A percentile compares a stretch with the other conserved stretches of the same genome.
phyloP scores from a whole-genome alignment of 2,888 invertebrate genomes.

The Cremastobaeus sp. region DNA sequence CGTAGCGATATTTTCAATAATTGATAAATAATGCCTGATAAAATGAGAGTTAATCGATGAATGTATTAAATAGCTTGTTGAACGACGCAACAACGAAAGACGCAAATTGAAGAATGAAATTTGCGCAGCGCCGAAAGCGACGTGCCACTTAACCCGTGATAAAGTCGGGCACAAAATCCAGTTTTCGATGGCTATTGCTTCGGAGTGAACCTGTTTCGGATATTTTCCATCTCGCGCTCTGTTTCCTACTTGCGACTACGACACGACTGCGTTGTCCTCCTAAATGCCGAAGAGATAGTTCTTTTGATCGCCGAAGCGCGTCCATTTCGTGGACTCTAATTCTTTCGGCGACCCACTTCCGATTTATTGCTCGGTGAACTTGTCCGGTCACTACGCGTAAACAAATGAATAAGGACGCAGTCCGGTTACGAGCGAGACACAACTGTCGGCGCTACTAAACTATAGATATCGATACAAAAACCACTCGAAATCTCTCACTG shows the following conservation, averaged over 20 bases:
- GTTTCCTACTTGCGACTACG: conserved; percentile 64
- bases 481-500: conserved; percentile 24
- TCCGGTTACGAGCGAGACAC: conserved; percentile 8
- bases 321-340: conserved; percentile 65
- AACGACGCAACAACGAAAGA: too few relatives aligned
- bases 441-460: conserved; percentile 26
- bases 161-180: conserved; percentile 57
- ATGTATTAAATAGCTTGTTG: too few relatives aligned
- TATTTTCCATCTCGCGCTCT: conserved; percentile 67
- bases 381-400: conserved; percentile 21
- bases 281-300: conserved; percentile 65
- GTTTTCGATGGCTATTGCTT: conserved; percentile 43
- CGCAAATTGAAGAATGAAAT: conserved; percentile 32
- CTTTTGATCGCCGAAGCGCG: conserved; percentile 67
- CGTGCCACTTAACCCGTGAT: conserved; percentile 44
- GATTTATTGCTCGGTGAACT: conserved; percentile 49
- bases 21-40: too few relatives aligned
- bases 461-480: conserved; percentile 32
- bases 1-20: too few relatives aligned
- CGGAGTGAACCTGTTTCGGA: conserved; percentile 57
- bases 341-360: conserved; percentile 67
- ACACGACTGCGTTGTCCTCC: conserved; percentile 62
- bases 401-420: conserved; percentile 29
- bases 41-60: too few relatives aligned
- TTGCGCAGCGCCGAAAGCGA: conserved; percentile 15